Evolutionary conservation across 1,140 invertebrate genomes (phyloP), one percentile per base, ranked within the genome.

Genomic region (Drosophila jambulina): DNA sequence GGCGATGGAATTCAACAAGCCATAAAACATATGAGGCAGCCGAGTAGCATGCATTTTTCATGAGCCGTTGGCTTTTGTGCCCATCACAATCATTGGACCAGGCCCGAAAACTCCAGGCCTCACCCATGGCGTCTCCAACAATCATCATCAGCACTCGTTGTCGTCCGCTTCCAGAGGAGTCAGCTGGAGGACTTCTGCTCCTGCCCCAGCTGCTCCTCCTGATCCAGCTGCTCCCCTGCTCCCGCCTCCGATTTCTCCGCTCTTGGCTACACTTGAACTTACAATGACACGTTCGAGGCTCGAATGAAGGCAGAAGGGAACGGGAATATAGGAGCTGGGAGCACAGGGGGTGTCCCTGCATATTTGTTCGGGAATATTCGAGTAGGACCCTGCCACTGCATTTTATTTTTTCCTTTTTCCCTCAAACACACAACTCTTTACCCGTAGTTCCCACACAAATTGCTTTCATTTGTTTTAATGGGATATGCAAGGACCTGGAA

Each of bases 61-160:
- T 92, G 75, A 92, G 91, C 71, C 87, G 84, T 84, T 92, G 85
- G 87, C 91, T 91, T 92, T 92, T 92, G 91, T 92, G 84, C 84
- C 85, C 85, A 81, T 87, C 84, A 71, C 77, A 88, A 76, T 92
- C 91, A 80, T 78, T 75, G 64, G 78, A 65, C 57, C 60, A 70
- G 67, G 36, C 65, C 42, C 56, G 60, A 60, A 63, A 63, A 68
- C 27, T 32, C 51, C 63, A 56, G 45, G 5, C 17, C 46, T 46
- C 48, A 13, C 27, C 27, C 27, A 75, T 46, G 59, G 23, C 68
- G 58, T 40, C 49, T 46, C 58, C 62, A 38, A 40, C 76, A 77
- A 51, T 67, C 75, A 78, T 57, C 74, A 70, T 81, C 62, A 57
- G 45, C 48, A 69, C 72, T 62, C 65, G 21, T 72, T 32, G 61